Conservation (phyloP, 2,797 vertebrate genomes). For the Harpagifer antarcticus region DNA sequence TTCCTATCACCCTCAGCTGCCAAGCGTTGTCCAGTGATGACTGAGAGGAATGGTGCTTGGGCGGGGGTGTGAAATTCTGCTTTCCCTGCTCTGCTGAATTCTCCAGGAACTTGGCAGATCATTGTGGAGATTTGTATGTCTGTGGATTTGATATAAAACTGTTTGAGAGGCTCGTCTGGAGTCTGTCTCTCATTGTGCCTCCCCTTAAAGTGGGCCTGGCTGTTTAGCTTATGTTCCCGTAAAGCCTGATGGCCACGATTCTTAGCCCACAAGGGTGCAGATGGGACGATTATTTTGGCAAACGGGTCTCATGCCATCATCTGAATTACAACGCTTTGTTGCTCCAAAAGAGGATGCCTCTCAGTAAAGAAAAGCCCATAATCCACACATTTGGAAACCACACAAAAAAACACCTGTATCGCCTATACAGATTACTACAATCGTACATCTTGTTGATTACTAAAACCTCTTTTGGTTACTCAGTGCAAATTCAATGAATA, state of each 20-base stretch:
- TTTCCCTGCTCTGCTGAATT: constrained; percentile 76
- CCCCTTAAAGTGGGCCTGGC: constrained; percentile 49
- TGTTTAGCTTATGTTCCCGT: constrained; percentile 68
- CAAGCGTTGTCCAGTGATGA: constrained; percentile 63
- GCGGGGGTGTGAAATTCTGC: constrained; percentile 71
- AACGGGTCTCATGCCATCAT: constrained; percentile 48
- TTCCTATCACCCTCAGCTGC: constrained; percentile 74
- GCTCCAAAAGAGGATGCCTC: constrained; percentile 32
- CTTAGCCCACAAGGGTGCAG: constrained; percentile 56
- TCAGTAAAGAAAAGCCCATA: constrained; percentile 31
- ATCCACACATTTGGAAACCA: constrained; percentile 36
- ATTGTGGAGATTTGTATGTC: constrained; percentile 75
- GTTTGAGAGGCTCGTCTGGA: constrained; percentile 73
- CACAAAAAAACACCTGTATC: constrained; percentile 41
- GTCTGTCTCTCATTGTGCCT: constrained; percentile 64
- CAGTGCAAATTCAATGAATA: constrained; percentile 47
- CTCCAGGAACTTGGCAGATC: constrained; percentile 78
- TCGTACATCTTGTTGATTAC: constrained; percentile 42
- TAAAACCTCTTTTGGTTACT: constrained; percentile 40
- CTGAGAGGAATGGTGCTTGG: constrained; percentile 47
- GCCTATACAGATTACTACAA: constrained; percentile 32
- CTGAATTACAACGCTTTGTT: constrained; percentile 44
- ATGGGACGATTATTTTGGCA: constrained; percentile 59
- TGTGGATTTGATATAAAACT: constrained; percentile 79
- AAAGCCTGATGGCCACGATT: constrained; percentile 62